phyloP scores from a whole-genome alignment of 2,113 vertebrate genomes.

The Helogale parvula region DNA sequence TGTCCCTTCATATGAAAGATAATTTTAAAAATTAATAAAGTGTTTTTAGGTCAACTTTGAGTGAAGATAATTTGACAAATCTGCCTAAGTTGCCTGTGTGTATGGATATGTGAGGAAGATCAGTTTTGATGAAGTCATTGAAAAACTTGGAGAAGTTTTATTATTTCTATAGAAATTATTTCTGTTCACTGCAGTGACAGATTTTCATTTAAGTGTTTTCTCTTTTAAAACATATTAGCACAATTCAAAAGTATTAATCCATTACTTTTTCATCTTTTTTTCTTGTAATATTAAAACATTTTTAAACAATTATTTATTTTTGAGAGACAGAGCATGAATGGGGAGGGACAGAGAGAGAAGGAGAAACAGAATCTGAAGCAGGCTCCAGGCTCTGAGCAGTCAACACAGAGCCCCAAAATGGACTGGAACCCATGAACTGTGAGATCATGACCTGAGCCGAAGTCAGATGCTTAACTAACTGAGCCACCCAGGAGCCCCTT shows the following conservation, averaged over 20 bases:
- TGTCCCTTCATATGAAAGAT: background rate
- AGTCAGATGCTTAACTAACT: no score
- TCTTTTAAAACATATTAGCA: background rate
- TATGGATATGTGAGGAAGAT: background rate
- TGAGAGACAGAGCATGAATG: no score
- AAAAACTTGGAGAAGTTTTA: background rate
- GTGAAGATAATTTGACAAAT: background rate
- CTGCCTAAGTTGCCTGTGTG: background rate
- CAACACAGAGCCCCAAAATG: no score
- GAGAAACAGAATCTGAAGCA: no score
- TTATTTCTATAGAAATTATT: background rate
- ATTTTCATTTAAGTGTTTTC: background rate
- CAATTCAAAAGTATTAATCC: background rate
- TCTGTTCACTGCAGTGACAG: background rate
- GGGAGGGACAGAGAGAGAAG: no score
- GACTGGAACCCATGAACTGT: no score
- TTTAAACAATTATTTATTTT: background rate
- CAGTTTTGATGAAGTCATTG: background rate
- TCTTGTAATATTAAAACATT: background rate
- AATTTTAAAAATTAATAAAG: conserved; percentile 21
- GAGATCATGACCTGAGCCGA: no score
- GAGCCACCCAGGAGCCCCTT: no score
- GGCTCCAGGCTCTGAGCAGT: no score
- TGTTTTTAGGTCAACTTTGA: background rate
- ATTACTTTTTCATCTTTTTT: background rate